Base-by-base conservation (phyloP, 2,113 vertebrate genomes). In the Corvus moneduloides region DNA sequence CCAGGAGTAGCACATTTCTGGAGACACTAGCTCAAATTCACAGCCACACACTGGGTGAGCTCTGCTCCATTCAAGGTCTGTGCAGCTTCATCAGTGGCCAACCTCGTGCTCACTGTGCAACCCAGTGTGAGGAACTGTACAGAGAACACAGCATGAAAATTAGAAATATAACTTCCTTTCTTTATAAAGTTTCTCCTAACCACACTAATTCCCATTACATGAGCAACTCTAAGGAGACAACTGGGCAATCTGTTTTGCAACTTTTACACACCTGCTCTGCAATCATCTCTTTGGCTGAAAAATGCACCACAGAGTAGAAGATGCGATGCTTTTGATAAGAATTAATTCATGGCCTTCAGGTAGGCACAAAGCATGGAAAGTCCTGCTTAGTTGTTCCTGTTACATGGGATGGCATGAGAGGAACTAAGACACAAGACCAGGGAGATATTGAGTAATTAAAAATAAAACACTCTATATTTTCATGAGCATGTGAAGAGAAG, bases 21-120 rank as follows among this genome's bases (percentile, higher is more conserved):
- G 63, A 59, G 33, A 23, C 56, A 68, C 12, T 26, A 63, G 15
- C 43, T 78, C 35, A 63, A n/a, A 67, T 67, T 79, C 33, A 51
- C 3, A 10, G 13, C 11, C 51, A 63, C 43, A 10, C 0, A 0
- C 8, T 59, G 28, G 8, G n/a, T 41, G 43, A 52, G 11, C 2
- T 63, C 15, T 92, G 28, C 49, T 73, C 22, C 26, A 26, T 13
- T 27, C 22, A 32, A 15, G n/a, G 6, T 58, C 26, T 49, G 8
- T 52, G 24, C 24, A 74, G 26, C 18, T 19, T 22, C 4, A 28
- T 39, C 41, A 52, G 16, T 16, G 19, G 28, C 7, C 26, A 91
- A 3, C 6, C 14, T 71, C 51, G 41, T 11, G 21, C 12, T 52
- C 32, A 12, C 14, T 44, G 30, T 33, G 64, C 24, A 66, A 17